phyloP scores from a whole-genome alignment of 2,113 vertebrate species.

The Panthera uncia region DNA sequence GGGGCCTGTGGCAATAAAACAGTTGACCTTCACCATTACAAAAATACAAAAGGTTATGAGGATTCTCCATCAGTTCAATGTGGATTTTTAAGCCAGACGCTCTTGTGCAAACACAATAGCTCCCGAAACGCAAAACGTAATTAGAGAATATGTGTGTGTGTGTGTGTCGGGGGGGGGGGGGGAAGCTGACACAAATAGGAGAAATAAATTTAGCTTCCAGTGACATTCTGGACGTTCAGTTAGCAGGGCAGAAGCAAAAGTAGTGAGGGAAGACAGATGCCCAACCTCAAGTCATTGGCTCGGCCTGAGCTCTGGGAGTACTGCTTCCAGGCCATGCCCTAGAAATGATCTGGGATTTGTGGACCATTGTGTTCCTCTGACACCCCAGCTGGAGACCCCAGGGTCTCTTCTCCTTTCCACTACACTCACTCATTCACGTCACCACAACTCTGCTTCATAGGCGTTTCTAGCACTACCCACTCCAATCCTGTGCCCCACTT shows the following conservation, averaged over 20 bases:
- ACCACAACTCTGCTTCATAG: background rate
- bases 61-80: constrained; percentile 32
- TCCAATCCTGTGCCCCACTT: background rate
- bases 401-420: background rate
- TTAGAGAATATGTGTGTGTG: background rate
- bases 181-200: background rate
- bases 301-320: background rate
- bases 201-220: constrained; percentile 38
- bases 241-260: background rate
- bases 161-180: too few species aligned
- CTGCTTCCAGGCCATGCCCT: background rate
- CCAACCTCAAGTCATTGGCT: background rate
- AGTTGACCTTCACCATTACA: background rate
- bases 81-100: constrained; percentile 8
- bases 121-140: constrained; percentile 18
- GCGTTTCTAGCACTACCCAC: background rate
- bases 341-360: background rate
- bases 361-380: background rate
- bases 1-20: background rate
- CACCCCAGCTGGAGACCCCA: background rate
- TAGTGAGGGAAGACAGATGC: background rate
- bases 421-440: background rate
- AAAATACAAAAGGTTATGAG: background rate
- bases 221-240: background rate
- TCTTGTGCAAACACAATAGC: background rate